These are phyloP conservation scores for Drosophila paracracens DNA, from an alignment of 2,888 invertebrate species.

Conservation along the genomic window DNA sequence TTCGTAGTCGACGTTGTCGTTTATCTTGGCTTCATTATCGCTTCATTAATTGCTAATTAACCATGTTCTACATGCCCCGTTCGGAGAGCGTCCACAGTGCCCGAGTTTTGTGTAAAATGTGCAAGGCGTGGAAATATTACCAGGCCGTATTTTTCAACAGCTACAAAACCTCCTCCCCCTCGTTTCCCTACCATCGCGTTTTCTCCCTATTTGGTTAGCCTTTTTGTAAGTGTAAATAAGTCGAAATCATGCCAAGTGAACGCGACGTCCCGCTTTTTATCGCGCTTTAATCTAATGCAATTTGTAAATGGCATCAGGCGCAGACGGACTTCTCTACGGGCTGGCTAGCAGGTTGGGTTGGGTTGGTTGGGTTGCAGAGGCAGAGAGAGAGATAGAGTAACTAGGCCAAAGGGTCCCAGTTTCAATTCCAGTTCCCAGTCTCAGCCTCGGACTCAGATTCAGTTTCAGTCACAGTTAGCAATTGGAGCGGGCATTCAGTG, in stretches of 20 bases:
- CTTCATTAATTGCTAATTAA: conserved; percentile 84
- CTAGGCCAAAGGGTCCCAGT: conserved; percentile 53
- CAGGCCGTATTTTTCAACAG: conserved; percentile 20
- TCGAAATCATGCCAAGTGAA: conserved; percentile 76
- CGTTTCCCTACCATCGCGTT: background rate
- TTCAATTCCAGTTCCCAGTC: conserved; percentile 1
- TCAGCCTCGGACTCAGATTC: background rate
- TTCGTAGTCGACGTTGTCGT: conserved; percentile 56
- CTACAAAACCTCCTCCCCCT: background rate
- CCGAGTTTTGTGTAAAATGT: conserved; percentile 66
- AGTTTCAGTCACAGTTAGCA: conserved; percentile 6
- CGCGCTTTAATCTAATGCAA: conserved; percentile 79
- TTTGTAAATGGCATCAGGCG: conserved; percentile 72
- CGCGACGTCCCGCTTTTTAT: conserved; percentile 71
- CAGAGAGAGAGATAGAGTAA: conserved; percentile 8
- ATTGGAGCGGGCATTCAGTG: conserved; percentile 9
- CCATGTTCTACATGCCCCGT: conserved; percentile 80
- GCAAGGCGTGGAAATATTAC: conserved; percentile 75
- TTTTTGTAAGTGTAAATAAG: conserved; percentile 79
- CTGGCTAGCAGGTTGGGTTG: conserved; percentile 20
- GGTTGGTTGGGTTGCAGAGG: background rate
- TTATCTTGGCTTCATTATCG: conserved; percentile 83
- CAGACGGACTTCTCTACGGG: conserved; percentile 5
- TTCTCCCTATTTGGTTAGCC: conserved; percentile 50
- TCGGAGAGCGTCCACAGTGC: conserved; percentile 24